Evolutionary conservation across 2,888 invertebrate genomes (phyloP), one percentile per base, ranked within the genome.

Genomic region (Oegoconia quadripuncta): DNA sequence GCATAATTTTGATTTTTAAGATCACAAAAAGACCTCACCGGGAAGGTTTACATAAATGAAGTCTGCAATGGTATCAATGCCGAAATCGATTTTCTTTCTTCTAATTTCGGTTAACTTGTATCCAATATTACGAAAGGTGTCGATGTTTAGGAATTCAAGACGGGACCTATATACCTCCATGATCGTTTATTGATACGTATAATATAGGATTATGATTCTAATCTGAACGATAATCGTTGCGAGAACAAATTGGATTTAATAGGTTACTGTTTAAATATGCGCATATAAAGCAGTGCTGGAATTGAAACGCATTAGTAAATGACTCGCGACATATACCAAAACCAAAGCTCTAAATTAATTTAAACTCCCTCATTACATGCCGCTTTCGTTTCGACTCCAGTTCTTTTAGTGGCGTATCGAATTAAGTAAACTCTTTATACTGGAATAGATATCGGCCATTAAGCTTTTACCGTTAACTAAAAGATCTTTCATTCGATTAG

Each of bases 241-340:
- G 59, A 62, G 64, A 69, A 71, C 69, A 69, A 70, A 74, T 74
- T 69, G 67, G 53, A 65, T 68, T 58, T 64, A 64, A 67, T 68
- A 57, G n/a, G 55, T 49, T 42, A 38, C 48, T 58, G 47, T 55
- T 69, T 68, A 66, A 59, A 57, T 72, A 71, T 73, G 70, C 64
- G 68, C 72, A 74, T 71, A 64, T 66, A 68, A 66, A 71, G 51
- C 58, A 52, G 55, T 28, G 23, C 14, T 44, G 43, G 54, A 54
- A 69, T 62, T 64, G 55, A 62, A 64, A 61, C 46, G 56, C 55
- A 56, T 64, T 67, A 63, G 58, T 62, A 52, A 64, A 58, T 61
- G 43, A 50, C 55, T 55, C 50, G 50, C 53, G 55, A 64, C 56
- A 57, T 59, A 51, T 56, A 52, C 54, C 47, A 54, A 66, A 65